Evolutionary conservation across 2,888 invertebrate species (phyloP).

Genomic region (Polydrusus cervinus): DNA sequence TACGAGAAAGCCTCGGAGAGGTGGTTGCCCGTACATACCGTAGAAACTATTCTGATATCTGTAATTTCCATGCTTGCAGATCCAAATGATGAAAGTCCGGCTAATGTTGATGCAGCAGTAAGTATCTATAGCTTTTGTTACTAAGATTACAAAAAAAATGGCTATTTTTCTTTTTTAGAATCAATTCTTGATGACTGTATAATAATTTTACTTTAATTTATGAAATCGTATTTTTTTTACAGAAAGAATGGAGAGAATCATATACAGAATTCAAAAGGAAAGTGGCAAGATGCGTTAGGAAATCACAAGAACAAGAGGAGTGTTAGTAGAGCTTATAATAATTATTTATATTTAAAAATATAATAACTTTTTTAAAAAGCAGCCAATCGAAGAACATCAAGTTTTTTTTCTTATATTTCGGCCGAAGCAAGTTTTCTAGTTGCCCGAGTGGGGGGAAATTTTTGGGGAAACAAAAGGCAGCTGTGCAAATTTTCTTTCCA

Average conservation of each 20-base stretch:
- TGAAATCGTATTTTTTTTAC: constrained; percentile 66
- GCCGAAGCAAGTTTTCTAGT: constrained; percentile 7
- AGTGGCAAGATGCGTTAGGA: constrained; percentile 97
- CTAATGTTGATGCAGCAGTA: constrained; percentile 99
- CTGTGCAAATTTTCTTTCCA: not conserved
- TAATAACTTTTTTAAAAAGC: constrained; percentile 54
- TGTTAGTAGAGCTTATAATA: constrained; percentile 81
- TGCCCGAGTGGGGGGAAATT: not conserved
- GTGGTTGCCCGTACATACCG: constrained; percentile 99
- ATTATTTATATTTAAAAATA: constrained; percentile 56
- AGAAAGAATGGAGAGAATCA: constrained; percentile 99
- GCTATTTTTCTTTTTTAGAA: no score
- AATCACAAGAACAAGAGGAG: constrained; percentile 99
- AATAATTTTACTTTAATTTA: no score
- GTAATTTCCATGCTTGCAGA: constrained; percentile 99
- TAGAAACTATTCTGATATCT: constrained; percentile 98
- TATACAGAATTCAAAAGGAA: constrained; percentile 98
- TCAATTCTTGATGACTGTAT: no score
- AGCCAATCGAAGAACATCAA: constrained; percentile 47
- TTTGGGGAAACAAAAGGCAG: not conserved
- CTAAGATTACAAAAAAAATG: not conserved
- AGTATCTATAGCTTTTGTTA: constrained; percentile 69
- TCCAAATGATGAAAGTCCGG: constrained; percentile 99
- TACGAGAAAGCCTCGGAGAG: constrained; percentile 98
- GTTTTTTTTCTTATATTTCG: constrained; percentile 27